Evolutionary conservation across 2,113 vertebrate species (phyloP), one percentile per base, ranked within the genome.

Genomic region (Channa argus): DNA sequence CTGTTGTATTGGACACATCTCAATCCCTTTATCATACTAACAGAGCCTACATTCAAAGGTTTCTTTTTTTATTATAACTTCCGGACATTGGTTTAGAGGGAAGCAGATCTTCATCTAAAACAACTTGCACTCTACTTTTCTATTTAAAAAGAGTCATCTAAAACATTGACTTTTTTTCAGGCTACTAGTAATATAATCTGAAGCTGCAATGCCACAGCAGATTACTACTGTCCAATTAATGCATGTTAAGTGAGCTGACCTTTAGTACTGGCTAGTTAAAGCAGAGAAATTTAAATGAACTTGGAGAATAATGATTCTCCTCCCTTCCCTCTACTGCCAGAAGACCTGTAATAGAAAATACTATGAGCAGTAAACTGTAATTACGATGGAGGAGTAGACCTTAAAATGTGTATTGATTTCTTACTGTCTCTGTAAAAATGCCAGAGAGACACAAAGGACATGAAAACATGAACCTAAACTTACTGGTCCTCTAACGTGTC

Each of bases 331-430:
- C 63, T 63, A 73, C 55, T 47, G 58, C 79, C 54, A 37, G 64
- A 82, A 63, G 59, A 77, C n/a, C 7, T 69, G 64, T 72, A 71
- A 86, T 84, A 62, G 70, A 61, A 82, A 74, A 82, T 87, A 83
- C 60, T 78, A 45, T 63, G 56, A 77, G 77, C 85, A 47, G 71
- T 70, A 37, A 78, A 77, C 84, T 72, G 83, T 91, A 93, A 91
- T 93, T 92, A 91, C 83, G 86, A 75, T 73, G 74, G 74, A 82
- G 87, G 85, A 85, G 85, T 69, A 77, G 66, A 65, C 65, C 68
- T 68, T 41, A 41, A 80, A 82, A 65, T 87, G 71, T 63, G 44
- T 84, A 91, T 93, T 83, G 91, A 94, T 93, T 92, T 24, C 24
- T 86, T 45, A 13, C 69, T 71, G 63, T 70, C 77, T 66, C 67